These are phyloP conservation scores for Euura lappo DNA, from an alignment of 1,140 invertebrate species.

Conservation along the genomic window DNA sequence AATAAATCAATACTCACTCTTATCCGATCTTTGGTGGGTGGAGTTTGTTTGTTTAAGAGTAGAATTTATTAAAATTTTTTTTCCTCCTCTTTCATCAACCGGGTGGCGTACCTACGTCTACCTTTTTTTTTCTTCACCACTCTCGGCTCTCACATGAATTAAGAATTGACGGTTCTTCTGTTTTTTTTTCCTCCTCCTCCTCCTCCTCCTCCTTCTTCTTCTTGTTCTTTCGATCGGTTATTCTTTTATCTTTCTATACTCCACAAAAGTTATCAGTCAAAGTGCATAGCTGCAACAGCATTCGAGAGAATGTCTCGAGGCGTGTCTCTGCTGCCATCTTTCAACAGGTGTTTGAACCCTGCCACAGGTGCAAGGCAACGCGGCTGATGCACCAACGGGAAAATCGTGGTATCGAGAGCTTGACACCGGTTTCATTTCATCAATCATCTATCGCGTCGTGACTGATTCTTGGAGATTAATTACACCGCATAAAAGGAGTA, in stretches of 20 bases:
- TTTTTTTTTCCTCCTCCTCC: not conserved
- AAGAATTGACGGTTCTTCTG: not conserved
- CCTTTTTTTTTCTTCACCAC: constrained; percentile 5
- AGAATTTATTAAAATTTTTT: constrained; percentile 60
- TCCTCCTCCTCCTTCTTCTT: no score
- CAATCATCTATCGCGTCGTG: no score
- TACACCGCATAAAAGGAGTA: no score
- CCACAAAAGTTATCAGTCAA: not conserved
- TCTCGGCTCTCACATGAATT: not conserved
- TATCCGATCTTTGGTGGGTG: constrained; percentile 60
- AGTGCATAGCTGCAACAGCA: not conserved
- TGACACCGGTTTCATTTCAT: no score
- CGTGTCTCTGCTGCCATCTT: constrained; percentile 2
- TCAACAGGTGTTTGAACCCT: not conserved
- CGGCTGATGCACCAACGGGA: no score
- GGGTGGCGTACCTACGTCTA: constrained; percentile 49
- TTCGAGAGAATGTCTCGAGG: not conserved
- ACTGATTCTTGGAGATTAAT: no score
- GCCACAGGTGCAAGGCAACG: no score
- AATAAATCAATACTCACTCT: constrained; percentile 58
- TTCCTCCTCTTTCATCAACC: constrained; percentile 24
- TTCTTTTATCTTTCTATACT: no score
- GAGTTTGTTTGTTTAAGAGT: constrained; percentile 62
- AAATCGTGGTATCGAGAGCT: no score
- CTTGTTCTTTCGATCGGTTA: no score